Percentiles rank a stretch among this genome's conserved stretches.
Evolutionary conservation across 2,797 vertebrate genomes (phyloP).

Genomic region (Lithobates pipiens): DNA sequence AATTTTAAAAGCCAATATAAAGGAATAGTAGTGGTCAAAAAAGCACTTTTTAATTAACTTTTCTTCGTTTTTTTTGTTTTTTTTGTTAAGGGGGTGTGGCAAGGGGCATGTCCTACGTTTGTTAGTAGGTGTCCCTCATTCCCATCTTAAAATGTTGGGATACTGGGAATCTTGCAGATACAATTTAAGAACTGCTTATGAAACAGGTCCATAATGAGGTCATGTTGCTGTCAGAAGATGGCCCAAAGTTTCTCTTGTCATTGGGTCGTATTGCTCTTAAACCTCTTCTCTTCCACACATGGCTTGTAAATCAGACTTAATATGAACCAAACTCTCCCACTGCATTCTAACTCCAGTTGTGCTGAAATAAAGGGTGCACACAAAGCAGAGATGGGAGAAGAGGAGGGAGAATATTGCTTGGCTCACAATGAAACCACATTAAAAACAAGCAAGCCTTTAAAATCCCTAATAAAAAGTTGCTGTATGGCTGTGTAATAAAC

Average conservation of each 20-base stretch:
- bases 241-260: neutral
- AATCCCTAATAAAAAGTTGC: slow-evolving; percentile 53
- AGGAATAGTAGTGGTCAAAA: too few relatives aligned
- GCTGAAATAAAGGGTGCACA: slow-evolving; percentile 28
- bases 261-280: neutral
- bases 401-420: slow-evolving; percentile 53
- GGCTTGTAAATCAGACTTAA: slow-evolving; percentile 48
- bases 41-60: too few relatives aligned
- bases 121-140: too few relatives aligned
- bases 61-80: too few relatives aligned
- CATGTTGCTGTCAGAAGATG: neutral
- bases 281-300: slow-evolving; percentile 42
- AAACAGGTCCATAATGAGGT: neutral
- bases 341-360: slow-evolving; percentile 26
- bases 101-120: too few relatives aligned
- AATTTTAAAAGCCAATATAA: too few relatives aligned
- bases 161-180: neutral
- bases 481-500: slow-evolving; percentile 54
- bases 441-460: slow-evolving; percentile 58
- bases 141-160: too few relatives aligned
- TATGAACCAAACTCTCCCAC: slow-evolving; percentile 45
- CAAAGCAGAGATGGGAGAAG: slow-evolving; percentile 42
- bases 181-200: neutral
- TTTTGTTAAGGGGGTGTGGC: too few relatives aligned
- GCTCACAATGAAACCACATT: slow-evolving; percentile 60